Conservation (phyloP, 2,888 invertebrate genomes). For the Nemotelus nigrinus region DNA sequence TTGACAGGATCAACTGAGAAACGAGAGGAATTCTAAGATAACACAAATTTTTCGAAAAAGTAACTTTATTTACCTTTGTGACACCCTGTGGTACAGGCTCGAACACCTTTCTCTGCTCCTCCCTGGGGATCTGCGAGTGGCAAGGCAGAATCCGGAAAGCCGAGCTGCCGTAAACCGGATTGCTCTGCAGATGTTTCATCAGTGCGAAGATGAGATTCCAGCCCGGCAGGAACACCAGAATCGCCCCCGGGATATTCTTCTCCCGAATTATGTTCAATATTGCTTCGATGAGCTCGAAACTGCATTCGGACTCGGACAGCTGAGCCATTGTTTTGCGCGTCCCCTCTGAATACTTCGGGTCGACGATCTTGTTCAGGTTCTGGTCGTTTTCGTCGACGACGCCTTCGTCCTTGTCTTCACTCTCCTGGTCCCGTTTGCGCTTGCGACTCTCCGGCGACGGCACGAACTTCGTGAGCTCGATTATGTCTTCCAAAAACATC, state of each 20-base stretch:
- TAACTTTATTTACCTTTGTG: slow-evolving; percentile 74
- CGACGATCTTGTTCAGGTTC: slow-evolving; percentile 76
- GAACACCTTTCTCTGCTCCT: slow-evolving; percentile 94
- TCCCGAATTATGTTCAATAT: slow-evolving; percentile 74
- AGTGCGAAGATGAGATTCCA: slow-evolving; percentile 97
- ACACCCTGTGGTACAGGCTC: slow-evolving; percentile 83
- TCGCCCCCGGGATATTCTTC: slow-evolving; percentile 78
- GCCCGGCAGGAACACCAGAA: slow-evolving; percentile 93
- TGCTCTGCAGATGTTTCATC: slow-evolving; percentile 83
- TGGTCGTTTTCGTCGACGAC: slow-evolving; percentile 75
- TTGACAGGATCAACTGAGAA: slow-evolving; percentile 88
- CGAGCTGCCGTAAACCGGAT: slow-evolving; percentile 75
- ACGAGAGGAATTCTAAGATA: neutral
- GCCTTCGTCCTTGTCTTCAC: slow-evolving; percentile 71
- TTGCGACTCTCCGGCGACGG: slow-evolving; percentile 80
- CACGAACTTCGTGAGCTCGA: slow-evolving; percentile 85
- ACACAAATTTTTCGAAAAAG: neutral
- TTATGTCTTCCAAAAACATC: slow-evolving; percentile 92
- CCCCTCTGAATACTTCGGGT: slow-evolving; percentile 66
- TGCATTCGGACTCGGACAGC: slow-evolving; percentile 89
- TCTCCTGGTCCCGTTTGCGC: slow-evolving; percentile 71
- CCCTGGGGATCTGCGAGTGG: slow-evolving; percentile 96
- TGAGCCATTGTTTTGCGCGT: slow-evolving; percentile 78
- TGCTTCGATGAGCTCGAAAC: slow-evolving; percentile 91
- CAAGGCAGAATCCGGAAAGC: slow-evolving; percentile 86